These are phyloP conservation scores for Poeciliopsis gracilis DNA, from an alignment of 2,797 vertebrate species.

Conservation along the genomic window DNA sequence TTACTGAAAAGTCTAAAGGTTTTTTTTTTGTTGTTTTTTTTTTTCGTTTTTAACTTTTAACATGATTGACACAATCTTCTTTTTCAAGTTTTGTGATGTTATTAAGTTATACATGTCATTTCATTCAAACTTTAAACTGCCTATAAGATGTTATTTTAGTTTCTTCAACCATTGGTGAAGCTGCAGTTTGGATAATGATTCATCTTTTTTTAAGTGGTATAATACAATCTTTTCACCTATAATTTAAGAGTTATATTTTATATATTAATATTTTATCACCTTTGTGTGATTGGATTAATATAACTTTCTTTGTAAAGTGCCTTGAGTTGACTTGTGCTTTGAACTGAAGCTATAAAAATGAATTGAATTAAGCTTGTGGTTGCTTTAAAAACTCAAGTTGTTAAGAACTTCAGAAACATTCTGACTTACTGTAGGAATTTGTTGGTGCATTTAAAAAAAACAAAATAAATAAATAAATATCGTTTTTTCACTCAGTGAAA, in stretches of 20 bases:
- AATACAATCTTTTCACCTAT: background rate
- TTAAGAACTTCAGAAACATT: background rate
- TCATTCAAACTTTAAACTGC: background rate
- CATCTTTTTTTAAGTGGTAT: background rate
- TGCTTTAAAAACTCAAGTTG: background rate
- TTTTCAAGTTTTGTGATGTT: background rate
- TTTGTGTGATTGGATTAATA: background rate
- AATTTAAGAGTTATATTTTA: background rate
- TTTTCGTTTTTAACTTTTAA: background rate
- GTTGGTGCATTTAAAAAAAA: background rate
- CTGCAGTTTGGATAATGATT: background rate
- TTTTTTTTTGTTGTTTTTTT: too few relatives aligned
- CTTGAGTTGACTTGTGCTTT: background rate
- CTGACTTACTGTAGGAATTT: background rate
- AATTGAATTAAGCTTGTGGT: background rate
- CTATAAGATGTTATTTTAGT: background rate
- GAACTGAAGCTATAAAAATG: background rate
- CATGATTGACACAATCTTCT: background rate
- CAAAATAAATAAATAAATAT: too few relatives aligned
- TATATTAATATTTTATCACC: background rate
- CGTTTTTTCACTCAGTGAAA: background rate
- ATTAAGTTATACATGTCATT: background rate
- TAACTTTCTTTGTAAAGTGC: background rate
- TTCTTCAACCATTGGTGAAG: background rate
- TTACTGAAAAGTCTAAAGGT: background rate